phyloP scores from a whole-genome alignment of 2,888 invertebrate species.

The Acholoe squamosa region DNA sequence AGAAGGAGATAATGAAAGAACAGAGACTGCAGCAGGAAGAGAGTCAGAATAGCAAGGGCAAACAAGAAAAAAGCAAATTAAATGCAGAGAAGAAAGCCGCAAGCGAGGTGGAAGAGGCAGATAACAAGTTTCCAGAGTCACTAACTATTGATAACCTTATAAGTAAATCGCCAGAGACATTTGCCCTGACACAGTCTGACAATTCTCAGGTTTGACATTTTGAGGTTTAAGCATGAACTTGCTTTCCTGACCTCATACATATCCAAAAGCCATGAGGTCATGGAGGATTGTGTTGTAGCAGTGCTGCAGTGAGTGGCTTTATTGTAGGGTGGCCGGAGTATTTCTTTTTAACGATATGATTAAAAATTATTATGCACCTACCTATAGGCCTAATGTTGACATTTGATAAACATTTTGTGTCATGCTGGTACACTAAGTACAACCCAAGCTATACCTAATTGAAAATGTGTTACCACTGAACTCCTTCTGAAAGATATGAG shows the following conservation, averaged over 20 bases:
- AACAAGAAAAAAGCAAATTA: background rate
- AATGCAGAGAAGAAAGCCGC: background rate
- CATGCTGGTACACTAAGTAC: too few species aligned
- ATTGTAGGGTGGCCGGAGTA: background rate
- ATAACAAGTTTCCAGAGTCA: conserved; percentile 37
- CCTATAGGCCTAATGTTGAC: too few species aligned
- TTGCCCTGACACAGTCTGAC: background rate
- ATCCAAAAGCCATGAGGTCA: background rate
- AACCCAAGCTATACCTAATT: too few species aligned
- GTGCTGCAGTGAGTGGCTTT: background rate
- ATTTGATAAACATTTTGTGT: too few species aligned
- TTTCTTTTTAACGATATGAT: too few species aligned
- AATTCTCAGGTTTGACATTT: conserved; percentile 18
- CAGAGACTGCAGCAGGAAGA: background rate
- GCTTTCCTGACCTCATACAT: background rate
- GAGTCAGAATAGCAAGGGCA: background rate
- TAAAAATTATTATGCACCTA: too few species aligned
- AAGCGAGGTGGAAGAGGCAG: background rate
- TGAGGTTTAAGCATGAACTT: background rate
- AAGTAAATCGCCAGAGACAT: background rate
- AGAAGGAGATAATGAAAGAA: conserved; percentile 46
- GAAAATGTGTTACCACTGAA: too few species aligned
- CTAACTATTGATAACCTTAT: conserved; percentile 40
- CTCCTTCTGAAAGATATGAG: too few species aligned
- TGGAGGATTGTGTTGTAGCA: background rate